Base-by-base conservation (phyloP, 2,888 invertebrate species). In the Athalia cordata region DNA sequence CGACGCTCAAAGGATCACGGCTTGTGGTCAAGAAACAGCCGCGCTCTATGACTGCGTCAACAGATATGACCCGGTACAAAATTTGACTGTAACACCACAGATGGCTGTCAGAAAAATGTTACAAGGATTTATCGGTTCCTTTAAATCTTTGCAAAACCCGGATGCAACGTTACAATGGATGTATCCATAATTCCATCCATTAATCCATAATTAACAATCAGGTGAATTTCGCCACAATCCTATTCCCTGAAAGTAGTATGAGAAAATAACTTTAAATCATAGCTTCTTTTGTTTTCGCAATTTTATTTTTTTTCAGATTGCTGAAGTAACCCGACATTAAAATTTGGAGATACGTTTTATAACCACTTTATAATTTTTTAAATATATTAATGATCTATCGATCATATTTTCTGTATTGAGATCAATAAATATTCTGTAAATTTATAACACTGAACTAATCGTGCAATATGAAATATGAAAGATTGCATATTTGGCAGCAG, bases 71-170 rank as follows among this genome's bases (percentile, higher is more conserved):
- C 29, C 61, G 9, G 4, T 6, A 6, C 49, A 49, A 50, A 75
- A 75, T 29, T 49, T 52, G 43, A 45, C 75, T 13, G 50, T 62
- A 15, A 61, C 75, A 13, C 62, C 64, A 7, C 61, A 61, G 52
- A 47, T 62, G 15, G 64, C 62, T 8, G 52, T 52, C 11, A 52
- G 75, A 75, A 75, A 52, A 64, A 57, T 75, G 29, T 43, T 75
- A n/a, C 62, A 75, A 64, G 75, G 62, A 11, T 49, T 75, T 43
- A 52, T 62, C 8, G 75, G 75, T 29, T 11, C 75, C 5, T 62
- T 62, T 29, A 49, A 75, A 4, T 50, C 62, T 47, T 45, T 72
- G 59, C 72, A 45, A 8, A 13, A 59, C 59, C 57, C 72, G 8
- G 59, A 45, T 47, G 13, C 29, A 13, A 59, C n/a, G 8, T 13